Evolutionary conservation across 2,888 invertebrate species (phyloP).

Genomic region (Willowsia nigromaculata): DNA sequence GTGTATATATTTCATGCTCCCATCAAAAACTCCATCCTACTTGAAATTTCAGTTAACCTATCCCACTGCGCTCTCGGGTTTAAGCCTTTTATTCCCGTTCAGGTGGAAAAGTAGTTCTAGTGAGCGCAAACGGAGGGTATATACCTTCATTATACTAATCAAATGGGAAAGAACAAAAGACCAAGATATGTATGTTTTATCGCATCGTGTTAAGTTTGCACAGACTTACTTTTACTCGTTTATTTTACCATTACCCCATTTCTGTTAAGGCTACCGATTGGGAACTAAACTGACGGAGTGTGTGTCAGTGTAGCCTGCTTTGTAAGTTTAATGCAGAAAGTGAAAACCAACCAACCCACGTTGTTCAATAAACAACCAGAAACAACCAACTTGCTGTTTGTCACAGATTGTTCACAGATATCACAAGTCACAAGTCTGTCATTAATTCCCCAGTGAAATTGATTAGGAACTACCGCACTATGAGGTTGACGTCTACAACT

Average conservation of each 20-base stretch:
- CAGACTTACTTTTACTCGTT: not conserved
- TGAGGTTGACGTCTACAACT: not conserved
- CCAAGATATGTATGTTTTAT: not conserved
- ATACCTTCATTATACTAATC: not conserved
- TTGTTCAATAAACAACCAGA: not conserved
- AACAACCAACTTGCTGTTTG: conserved; percentile 19
- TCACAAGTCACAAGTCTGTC: conserved; percentile 15
- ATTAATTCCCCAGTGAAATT: not conserved
- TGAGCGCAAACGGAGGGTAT: not conserved
- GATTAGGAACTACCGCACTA: not conserved
- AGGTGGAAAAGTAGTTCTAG: conserved; percentile 12
- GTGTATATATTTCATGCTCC: not conserved
- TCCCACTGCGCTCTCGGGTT: not conserved
- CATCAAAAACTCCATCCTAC: not conserved
- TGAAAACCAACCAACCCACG: not conserved
- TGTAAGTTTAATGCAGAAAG: not conserved
- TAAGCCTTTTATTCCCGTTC: not conserved
- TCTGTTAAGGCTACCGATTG: not conserved
- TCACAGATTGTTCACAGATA: conserved; percentile 36
- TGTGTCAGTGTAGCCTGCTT: not conserved
- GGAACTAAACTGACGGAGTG: not conserved
- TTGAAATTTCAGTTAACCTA: not conserved
- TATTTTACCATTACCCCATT: conserved; percentile 44
- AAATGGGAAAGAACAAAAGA: not conserved
- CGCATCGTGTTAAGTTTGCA: not conserved